Percentiles rank a stretch among this genome's conserved stretches.
These are phyloP conservation scores for Drosophila funebris DNA, from an alignment of 1,140 invertebrate genomes.

Conservation along the genomic window DNA sequence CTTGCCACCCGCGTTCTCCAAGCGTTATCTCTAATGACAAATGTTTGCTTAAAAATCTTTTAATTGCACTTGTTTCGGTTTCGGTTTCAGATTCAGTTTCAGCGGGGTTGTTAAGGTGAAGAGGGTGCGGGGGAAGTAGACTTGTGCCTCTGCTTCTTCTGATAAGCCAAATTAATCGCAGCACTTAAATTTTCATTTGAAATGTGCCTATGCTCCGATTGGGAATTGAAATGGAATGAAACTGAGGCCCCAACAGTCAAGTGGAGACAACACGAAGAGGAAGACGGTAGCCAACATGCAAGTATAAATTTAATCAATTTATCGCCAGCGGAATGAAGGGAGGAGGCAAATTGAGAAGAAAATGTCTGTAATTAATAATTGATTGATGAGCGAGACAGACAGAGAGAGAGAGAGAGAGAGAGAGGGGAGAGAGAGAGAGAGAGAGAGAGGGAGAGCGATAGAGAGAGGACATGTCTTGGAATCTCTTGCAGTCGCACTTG, in stretches of 20 bases:
- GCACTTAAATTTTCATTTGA: conserved; percentile 82
- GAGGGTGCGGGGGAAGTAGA: not conserved
- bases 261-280: not conserved
- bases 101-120: not conserved
- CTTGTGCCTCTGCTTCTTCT: conserved; percentile 23
- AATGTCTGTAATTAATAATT: conserved; percentile 77
- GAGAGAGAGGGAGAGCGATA: too few relatives aligned
- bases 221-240: conserved; percentile 3
- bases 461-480: not conserved
- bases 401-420: not conserved
- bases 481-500: not conserved
- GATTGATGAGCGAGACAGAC: conserved; percentile 76
- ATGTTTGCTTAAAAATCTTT: conserved; percentile 82
- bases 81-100: conserved; percentile 14
- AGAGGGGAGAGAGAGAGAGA: too few relatives aligned
- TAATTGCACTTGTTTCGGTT: conserved; percentile 77
- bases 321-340: conserved; percentile 29
- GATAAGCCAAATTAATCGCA: conserved; percentile 82
- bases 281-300: conserved; percentile 21
- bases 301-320: conserved; percentile 78
- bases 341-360: not conserved
- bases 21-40: conserved; percentile 77
- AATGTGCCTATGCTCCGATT: conserved; percentile 37
- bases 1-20: too few relatives aligned
- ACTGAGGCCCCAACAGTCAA: not conserved